Evolutionary conservation across 2,888 invertebrate genomes (phyloP).

Genomic region (Fragum sueziense): DNA sequence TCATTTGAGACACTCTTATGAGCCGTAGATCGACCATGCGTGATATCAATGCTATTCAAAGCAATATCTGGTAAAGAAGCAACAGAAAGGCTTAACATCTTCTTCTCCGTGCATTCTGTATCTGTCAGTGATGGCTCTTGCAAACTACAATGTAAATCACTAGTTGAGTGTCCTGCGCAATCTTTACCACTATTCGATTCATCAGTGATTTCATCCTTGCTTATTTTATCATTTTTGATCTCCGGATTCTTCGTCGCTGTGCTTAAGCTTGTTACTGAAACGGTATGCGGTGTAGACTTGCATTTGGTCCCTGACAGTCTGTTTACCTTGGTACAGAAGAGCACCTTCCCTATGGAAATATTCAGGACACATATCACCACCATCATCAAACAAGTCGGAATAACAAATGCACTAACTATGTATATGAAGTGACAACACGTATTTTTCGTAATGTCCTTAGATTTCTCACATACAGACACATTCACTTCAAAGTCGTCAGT

Average conservation of each 20-base stretch:
- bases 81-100: no score
- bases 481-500: slow-evolving; percentile 8
- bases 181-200: background rate
- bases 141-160: no score
- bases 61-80: no score
- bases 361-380: slow-evolving; percentile 18
- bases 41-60: no score
- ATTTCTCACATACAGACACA: slow-evolving; percentile 49
- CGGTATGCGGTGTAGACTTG: no score
- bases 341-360: slow-evolving; percentile 22
- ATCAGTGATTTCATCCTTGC: background rate
- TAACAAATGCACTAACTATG: slow-evolving; percentile 29
- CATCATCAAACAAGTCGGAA: slow-evolving; percentile 28
- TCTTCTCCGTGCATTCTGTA: background rate
- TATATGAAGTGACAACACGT: slow-evolving; percentile 26
- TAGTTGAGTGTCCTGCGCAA: background rate
- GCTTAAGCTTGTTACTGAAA: background rate
- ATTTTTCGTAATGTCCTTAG: slow-evolving; percentile 9
- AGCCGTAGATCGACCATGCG: no score
- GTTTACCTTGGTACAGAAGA: slow-evolving; percentile 16
- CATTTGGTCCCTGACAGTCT: background rate
- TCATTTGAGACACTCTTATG: no score
- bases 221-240: background rate
- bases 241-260: background rate
- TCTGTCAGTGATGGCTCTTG: no score